These are phyloP conservation scores for Micrasema longulum DNA, from an alignment of 1,140 invertebrate genomes.

Conservation along the genomic window DNA sequence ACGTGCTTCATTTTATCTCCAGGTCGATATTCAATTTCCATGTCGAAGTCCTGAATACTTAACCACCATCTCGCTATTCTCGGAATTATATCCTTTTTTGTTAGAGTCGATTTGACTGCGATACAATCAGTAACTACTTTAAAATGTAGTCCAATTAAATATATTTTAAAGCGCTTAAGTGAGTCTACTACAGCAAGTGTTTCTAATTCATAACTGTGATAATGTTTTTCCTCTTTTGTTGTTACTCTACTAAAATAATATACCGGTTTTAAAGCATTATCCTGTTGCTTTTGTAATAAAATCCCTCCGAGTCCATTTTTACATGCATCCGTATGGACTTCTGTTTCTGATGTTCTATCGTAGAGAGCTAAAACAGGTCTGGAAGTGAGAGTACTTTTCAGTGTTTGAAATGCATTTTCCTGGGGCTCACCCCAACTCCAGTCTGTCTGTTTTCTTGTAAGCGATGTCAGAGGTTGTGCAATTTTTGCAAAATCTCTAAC, in stretches of 20 bases:
- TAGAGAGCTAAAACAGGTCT: conserved; percentile 1
- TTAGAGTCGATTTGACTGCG: neutral
- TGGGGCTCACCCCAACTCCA: neutral
- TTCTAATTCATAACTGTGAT: conserved; percentile 13
- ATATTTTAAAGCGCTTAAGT: neutral
- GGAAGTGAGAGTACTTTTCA: neutral
- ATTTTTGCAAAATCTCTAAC: conserved; percentile 4
- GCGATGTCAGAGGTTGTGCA: neutral
- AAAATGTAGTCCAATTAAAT: neutral
- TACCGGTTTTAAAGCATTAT: neutral
- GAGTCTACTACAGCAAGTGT: neutral
- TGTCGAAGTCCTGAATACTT: conserved; percentile 56
- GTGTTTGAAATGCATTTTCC: neutral
- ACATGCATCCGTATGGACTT: conserved; percentile 1
- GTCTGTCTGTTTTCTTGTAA: neutral
- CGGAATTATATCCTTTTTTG: too few relatives aligned
- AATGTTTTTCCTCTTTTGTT: neutral
- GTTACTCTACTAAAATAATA: conserved; percentile 12
- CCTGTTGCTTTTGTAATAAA: neutral
- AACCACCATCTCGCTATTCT: conserved; percentile 56
- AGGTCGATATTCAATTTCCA: conserved; percentile 55
- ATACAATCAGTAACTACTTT: conserved; percentile 5
- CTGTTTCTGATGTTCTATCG: neutral
- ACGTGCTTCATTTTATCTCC: conserved; percentile 57
- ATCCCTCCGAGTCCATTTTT: conserved; percentile 1